Conservation (phyloP, 92 coral and sea anemone genomes). For the Isaurus tuberculatus region DNA sequence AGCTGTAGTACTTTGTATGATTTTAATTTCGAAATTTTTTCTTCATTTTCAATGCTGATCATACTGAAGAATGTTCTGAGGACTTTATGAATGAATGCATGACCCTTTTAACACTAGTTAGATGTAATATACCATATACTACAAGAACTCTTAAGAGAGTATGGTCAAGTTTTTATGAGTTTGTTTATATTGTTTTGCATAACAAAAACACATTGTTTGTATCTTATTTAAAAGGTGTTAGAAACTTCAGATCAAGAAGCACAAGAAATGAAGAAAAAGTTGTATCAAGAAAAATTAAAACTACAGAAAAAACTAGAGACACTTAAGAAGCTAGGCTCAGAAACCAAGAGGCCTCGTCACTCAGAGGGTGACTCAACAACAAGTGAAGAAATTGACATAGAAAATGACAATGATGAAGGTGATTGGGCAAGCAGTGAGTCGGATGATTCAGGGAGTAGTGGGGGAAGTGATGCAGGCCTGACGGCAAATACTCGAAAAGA, state of each 20-base stretch:
- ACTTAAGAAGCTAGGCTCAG: slow-evolving; percentile 67
- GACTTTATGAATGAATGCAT: no score
- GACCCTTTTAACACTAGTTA: no score
- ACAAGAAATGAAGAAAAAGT: slow-evolving; percentile 77
- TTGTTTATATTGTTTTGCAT: background rate
- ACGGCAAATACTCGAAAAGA: slow-evolving; percentile 83
- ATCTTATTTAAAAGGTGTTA: slow-evolving; percentile 69
- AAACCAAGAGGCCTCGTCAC: slow-evolving; percentile 82
- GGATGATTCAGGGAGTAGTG: slow-evolving; percentile 93
- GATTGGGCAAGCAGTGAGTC: slow-evolving; percentile 97
- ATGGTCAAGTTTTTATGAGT: no score
- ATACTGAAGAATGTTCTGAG: no score
- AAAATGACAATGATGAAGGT: slow-evolving; percentile 86
- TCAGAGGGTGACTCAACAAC: slow-evolving; percentile 95
- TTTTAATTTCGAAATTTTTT: no score
- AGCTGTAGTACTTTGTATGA: no score
- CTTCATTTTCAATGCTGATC: no score
- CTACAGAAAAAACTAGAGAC: slow-evolving; percentile 75
- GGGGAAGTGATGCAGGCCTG: slow-evolving; percentile 96
- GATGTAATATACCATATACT: no score
- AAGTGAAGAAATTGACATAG: slow-evolving; percentile 91
- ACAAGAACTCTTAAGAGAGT: no score
- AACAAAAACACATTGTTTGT: background rate
- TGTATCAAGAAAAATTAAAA: slow-evolving; percentile 75
- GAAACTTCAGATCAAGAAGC: slow-evolving; percentile 93